Conservation (phyloP, 2,888 invertebrate genomes). For the Bombylius major region DNA sequence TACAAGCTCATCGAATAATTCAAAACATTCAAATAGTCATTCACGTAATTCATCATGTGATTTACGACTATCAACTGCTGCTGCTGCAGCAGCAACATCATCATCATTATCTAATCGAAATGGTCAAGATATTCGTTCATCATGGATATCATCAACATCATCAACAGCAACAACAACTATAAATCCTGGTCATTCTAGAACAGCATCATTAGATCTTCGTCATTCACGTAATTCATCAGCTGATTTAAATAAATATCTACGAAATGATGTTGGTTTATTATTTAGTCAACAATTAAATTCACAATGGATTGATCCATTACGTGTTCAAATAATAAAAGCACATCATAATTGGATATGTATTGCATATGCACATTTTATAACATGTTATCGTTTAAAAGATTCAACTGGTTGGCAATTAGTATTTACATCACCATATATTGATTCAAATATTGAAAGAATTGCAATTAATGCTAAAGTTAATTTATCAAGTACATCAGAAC, state of each 20-base stretch:
- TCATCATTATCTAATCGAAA: slow-evolving; percentile 16
- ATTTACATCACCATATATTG: slow-evolving; percentile 87
- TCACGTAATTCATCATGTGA: slow-evolving; percentile 78
- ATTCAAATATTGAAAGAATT: slow-evolving; percentile 80
- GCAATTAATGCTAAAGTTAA: slow-evolving; percentile 66
- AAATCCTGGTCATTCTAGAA: slow-evolving; percentile 57
- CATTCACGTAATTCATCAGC: slow-evolving; percentile 62
- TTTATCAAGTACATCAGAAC: slow-evolving; percentile 42
- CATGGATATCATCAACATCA: slow-evolving; percentile 20
- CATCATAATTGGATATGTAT: slow-evolving; percentile 98
- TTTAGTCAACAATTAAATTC: slow-evolving; percentile 43
- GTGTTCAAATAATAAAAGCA: slow-evolving; percentile 87
- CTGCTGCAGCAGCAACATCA: no score
- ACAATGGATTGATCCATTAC: slow-evolving; percentile 62
- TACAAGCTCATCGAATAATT: neutral
- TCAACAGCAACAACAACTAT: slow-evolving; percentile 11
- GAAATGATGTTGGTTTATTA: slow-evolving; percentile 58
- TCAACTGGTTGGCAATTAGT: slow-evolving; percentile 93
- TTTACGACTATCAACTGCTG: slow-evolving; percentile 38
- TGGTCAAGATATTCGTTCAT: slow-evolving; percentile 19
- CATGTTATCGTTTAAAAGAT: slow-evolving; percentile 88
- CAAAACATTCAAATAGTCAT: slow-evolving; percentile 38
- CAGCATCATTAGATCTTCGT: slow-evolving; percentile 67
- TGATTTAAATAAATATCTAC: slow-evolving; percentile 57
- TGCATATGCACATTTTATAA: slow-evolving; percentile 90